phyloP scores from a whole-genome alignment of 2,113 vertebrate species.

The Andinoacara biseriatus region DNA sequence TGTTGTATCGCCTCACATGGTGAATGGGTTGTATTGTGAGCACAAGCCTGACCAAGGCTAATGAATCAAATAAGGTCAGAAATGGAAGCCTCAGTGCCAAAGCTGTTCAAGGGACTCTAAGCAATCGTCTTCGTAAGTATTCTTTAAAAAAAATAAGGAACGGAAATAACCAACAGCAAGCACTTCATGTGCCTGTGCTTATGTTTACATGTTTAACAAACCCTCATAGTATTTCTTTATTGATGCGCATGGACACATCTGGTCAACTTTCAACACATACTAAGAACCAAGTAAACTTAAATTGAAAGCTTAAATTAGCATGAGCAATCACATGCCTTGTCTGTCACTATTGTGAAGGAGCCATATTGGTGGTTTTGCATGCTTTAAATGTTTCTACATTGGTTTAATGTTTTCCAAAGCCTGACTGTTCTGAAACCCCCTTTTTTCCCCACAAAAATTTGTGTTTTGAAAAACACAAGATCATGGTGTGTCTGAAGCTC shows the following conservation, averaged over 20 bases:
- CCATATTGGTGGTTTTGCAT: conserved; percentile 28
- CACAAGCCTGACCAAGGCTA: conserved; percentile 94
- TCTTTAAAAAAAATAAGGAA: conserved; percentile 75
- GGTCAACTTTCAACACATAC: conserved; percentile 6
- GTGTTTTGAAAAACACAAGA: neutral
- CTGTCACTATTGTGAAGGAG: conserved; percentile 16
- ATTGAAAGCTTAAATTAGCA: conserved; percentile 16
- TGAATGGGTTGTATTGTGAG: conserved; percentile 97
- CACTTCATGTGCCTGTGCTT: conserved; percentile 48
- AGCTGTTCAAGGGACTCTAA: conserved; percentile 96
- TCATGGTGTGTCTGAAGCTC: neutral
- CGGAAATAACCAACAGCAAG: conserved; percentile 56
- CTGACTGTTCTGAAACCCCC: neutral
- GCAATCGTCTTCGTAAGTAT: conserved; percentile 94
- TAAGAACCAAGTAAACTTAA: neutral
- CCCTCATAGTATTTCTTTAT: conserved; percentile 10
- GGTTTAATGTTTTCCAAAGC: conserved; percentile 19
- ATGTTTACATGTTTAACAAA: conserved; percentile 27
- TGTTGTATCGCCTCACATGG: conserved; percentile 92
- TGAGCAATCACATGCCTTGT: conserved; percentile 7
- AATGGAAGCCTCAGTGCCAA: conserved; percentile 90
- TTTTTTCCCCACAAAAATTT: neutral
- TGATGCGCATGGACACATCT: conserved; percentile 40
- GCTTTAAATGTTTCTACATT: neutral
- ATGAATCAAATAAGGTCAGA: conserved; percentile 91